phyloP scores from a whole-genome alignment of 2,113 vertebrate species.

The Aramus guarauna region DNA sequence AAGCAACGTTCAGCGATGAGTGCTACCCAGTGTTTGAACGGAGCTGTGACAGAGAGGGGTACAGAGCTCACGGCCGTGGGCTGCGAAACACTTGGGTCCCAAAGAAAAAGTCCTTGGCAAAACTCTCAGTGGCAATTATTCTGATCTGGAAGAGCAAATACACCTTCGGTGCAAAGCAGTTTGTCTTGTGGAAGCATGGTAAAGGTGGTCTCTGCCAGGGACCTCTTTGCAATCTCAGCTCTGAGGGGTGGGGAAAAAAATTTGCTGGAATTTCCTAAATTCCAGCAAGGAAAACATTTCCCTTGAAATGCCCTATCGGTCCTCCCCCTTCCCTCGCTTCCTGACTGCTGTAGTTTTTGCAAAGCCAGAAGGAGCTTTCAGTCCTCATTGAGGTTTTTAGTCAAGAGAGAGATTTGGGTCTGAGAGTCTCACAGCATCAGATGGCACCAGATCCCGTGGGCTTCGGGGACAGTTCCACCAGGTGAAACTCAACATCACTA shows the following conservation, averaged over 20 bases:
- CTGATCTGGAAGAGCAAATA: not conserved
- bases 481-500: conserved; percentile 36
- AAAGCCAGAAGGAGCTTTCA: conserved; percentile 6
- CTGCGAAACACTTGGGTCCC: not conserved
- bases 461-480: not conserved
- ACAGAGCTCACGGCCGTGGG: not conserved
- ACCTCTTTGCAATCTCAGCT: not conserved
- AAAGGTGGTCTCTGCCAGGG: not conserved
- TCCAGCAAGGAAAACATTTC: not conserved
- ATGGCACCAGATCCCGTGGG: not conserved
- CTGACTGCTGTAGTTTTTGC: not conserved
- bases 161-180: not conserved
- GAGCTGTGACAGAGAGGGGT: not conserved
- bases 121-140: conserved; percentile 12
- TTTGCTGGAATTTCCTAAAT: conserved; percentile 14
- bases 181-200: conserved; percentile 1
- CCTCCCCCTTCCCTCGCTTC: not conserved
- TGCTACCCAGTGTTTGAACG: not conserved
- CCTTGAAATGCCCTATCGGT: not conserved
- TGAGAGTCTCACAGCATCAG: not conserved
- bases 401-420: conserved; percentile 31
- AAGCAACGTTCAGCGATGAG: not conserved
- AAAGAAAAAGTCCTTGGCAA: not conserved
- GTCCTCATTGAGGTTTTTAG: not conserved
- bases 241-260: not conserved